Evolutionary conservation across 2,797 vertebrate species (phyloP).

Genomic region (Melanogrammus aeglefinus): DNA sequence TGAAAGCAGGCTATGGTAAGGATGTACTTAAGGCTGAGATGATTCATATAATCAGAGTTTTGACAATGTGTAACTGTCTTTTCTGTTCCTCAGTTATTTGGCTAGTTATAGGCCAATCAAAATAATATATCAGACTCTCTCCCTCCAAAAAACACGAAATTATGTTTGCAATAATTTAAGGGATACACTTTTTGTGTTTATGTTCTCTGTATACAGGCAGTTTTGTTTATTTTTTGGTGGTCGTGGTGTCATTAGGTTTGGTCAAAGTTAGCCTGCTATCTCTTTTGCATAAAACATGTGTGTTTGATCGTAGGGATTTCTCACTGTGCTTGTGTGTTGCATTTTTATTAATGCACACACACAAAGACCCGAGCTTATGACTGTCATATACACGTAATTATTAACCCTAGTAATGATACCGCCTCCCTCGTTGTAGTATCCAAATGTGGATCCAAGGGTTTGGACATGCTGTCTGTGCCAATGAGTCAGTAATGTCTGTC

Average conservation of each 20-base stretch:
- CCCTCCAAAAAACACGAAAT: not conserved
- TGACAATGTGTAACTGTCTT: not conserved
- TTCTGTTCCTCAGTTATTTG: not conserved
- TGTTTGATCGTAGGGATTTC: not conserved
- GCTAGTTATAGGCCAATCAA: not conserved
- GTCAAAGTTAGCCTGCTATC: not conserved
- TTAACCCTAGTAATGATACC: not conserved
- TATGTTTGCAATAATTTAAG: not conserved
- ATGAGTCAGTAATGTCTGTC: slow-evolving; percentile 24
- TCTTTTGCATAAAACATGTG: not conserved
- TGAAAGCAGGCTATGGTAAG: not conserved
- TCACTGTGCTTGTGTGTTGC: not conserved
- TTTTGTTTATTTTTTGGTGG: not conserved
- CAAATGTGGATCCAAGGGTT: not conserved
- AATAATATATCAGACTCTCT: not conserved
- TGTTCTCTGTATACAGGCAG: not conserved
- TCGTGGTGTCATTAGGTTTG: not conserved
- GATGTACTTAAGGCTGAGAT: not conserved
- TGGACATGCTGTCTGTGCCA: slow-evolving; percentile 27
- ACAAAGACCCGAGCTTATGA: not conserved
- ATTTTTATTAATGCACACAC: not conserved
- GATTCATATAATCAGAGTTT: not conserved
- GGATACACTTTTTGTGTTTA: not conserved
- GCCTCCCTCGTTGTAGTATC: not conserved
- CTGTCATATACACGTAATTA: not conserved